Evolutionary conservation across 2,113 vertebrate genomes (phyloP).

Genomic region (Rhynchomys soricoides): DNA sequence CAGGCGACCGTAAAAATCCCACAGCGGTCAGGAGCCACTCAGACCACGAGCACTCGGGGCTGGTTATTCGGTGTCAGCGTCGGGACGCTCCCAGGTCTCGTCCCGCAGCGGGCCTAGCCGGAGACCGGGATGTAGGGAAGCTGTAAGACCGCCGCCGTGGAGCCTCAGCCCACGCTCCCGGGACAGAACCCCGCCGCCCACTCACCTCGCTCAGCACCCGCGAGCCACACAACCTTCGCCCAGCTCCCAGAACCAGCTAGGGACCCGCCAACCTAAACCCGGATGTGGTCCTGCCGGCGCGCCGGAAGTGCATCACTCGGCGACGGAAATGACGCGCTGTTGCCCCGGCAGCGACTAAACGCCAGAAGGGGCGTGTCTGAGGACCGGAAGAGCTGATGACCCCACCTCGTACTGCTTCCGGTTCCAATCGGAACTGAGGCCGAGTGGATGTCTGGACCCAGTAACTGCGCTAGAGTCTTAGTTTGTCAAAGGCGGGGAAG

Average conservation of each 20-base stretch:
- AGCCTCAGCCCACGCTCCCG: not conserved
- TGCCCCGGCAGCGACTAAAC: not conserved
- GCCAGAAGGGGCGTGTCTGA: not conserved
- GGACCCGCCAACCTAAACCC: not conserved
- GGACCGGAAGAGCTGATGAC: not conserved
- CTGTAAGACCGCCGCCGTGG: no score
- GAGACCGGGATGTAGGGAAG: not conserved
- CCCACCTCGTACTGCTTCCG: not conserved
- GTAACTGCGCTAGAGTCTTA: not conserved
- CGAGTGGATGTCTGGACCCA: rapidly evolving
- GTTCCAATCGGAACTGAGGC: no score
- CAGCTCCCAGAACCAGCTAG: not conserved
- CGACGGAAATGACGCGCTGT: not conserved
- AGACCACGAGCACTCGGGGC: not conserved
- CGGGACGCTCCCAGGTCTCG: not conserved
- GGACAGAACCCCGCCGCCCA: not conserved
- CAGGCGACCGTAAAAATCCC: rapidly evolving
- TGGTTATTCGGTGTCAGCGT: not conserved
- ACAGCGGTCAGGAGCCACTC: not conserved
- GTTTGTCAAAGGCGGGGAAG: not conserved
- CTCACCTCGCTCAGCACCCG: rapidly evolving
- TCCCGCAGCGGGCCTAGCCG: not conserved
- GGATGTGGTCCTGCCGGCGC: not conserved
- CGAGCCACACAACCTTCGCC: not conserved
- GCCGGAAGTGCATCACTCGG: not conserved